Evolutionary conservation across 2,113 vertebrate species (phyloP), one percentile per base, ranked within the genome.

Genomic region (Excalfactoria chinensis): DNA sequence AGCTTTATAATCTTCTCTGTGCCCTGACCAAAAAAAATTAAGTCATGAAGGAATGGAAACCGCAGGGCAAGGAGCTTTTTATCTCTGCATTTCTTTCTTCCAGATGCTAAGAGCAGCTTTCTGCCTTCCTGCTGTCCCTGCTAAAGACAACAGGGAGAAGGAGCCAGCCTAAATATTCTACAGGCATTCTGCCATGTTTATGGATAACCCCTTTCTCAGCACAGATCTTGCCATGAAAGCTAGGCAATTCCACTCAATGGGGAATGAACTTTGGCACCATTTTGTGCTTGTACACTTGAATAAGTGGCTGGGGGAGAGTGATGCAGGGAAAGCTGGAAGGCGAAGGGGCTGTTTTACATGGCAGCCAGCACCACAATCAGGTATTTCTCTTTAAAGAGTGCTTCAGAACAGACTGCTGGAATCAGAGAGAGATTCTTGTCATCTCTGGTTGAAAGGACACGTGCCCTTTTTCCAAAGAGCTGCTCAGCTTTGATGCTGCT

Each of bases 391-490:
- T 88, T 51, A 79, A 91, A 91, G 60, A 80, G n/a, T 5, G 0
- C 83, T 96, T 93, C 89, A 87, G 53, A 95, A 90, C 87, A 76
- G 75, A 69, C 79, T 64, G 58, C 69, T 92, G 68, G 55, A 86
- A 83, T 85, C 84, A 77, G 59, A 74, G 75, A 88, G 60, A 62
- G 73, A 44, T 88, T 64, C 75, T 75, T 94, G 75, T 94, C 90
- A 86, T 95, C 92, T 92, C 84, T 72, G 87, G 91, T 93, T 95
- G 66, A 96, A 96, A 95, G 89, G 63, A 92, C 59, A 82, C 84
- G 77, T 93, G 93, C 82, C 85, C 85, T 95, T 94, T 93, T 84
- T 91, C 79, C 35, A 7, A 80, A 77, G 72, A 80, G 68, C 53
- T 71, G 26, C 78, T 87, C 30, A 23, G 82, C 93, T 96, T 93